These are phyloP conservation scores for Rattus norvegicus DNA, from an alignment of 2,113 vertebrate genomes.

Conservation along the genomic window DNA sequence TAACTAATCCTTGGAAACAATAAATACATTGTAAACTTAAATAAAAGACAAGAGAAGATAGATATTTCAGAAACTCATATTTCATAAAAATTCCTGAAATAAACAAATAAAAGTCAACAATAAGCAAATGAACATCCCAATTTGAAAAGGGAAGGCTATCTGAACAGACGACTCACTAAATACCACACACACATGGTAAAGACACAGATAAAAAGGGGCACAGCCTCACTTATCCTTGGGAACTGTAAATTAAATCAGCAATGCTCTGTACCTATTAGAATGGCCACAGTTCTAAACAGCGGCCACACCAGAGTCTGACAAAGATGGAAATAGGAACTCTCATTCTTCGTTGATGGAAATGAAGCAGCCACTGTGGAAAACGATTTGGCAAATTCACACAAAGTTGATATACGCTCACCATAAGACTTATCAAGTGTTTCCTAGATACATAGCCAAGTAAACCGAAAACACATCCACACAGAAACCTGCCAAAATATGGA, in stretches of 20 bases:
- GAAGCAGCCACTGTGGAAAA: not conserved
- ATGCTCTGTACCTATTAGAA: not conserved
- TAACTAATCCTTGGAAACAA: not conserved
- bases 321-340: not conserved
- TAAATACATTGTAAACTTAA: not conserved
- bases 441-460: not conserved
- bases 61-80: not conserved
- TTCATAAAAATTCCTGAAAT: not conserved
- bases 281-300: not conserved
- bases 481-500: constrained; percentile 27
- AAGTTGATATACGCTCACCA: not conserved
- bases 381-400: not conserved
- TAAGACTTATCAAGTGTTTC: not conserved
- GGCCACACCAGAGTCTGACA: not conserved
- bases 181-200: not conserved
- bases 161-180: not conserved
- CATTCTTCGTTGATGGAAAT: not conserved
- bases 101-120: constrained; percentile 11
- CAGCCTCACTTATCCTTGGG: not conserved
- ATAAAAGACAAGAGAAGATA: not conserved
- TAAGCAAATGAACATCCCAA: not conserved
- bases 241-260: not conserved
- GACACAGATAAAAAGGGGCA: not conserved
- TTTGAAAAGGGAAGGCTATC: constrained; percentile 4
- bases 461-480: not conserved